Conservation (phyloP, 2,888 invertebrate species). For the Cataglyphis altisquamis region DNA sequence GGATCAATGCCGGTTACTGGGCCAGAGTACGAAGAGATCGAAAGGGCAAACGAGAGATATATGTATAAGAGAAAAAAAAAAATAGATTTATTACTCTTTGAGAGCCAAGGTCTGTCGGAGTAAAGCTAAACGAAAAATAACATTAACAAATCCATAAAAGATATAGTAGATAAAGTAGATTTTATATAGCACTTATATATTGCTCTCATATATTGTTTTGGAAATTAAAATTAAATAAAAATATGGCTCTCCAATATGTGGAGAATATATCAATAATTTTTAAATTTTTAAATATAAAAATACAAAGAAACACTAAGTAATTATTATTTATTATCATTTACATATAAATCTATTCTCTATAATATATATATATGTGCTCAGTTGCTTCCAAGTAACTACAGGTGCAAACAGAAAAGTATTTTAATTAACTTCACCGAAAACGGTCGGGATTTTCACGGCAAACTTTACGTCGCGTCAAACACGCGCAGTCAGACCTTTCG, state of each 20-base stretch:
- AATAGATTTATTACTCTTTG: conserved; percentile 12
- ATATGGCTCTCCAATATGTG: too few relatives aligned
- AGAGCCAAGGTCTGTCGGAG: conserved; percentile 10
- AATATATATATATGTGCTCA: not conserved
- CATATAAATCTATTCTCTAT: not conserved
- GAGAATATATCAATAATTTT: not conserved
- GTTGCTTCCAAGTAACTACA: not conserved
- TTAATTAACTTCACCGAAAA: conserved; percentile 50
- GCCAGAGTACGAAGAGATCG: conserved; percentile 31
- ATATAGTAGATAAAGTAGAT: not conserved
- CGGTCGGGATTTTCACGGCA: conserved; percentile 36
- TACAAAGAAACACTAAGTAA: not conserved
- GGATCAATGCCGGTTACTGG: conserved; percentile 67
- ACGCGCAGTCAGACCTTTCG: conserved; percentile 46
- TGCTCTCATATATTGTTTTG: not conserved
- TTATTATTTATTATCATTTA: not conserved
- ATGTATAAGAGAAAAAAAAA: not conserved
- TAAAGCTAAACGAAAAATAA: conserved; percentile 16
- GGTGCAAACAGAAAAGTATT: conserved; percentile 38
- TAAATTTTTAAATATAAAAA: not conserved
- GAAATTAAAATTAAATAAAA: not conserved
- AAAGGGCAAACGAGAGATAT: not conserved
- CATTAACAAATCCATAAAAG: conserved; percentile 8
- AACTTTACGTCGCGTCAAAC: conserved; percentile 51
- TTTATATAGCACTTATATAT: not conserved